Percentiles rank a stretch among this genome's conserved stretches.
phyloP scores from a whole-genome alignment of 2,113 vertebrate species.

The Microtus oregoni region DNA sequence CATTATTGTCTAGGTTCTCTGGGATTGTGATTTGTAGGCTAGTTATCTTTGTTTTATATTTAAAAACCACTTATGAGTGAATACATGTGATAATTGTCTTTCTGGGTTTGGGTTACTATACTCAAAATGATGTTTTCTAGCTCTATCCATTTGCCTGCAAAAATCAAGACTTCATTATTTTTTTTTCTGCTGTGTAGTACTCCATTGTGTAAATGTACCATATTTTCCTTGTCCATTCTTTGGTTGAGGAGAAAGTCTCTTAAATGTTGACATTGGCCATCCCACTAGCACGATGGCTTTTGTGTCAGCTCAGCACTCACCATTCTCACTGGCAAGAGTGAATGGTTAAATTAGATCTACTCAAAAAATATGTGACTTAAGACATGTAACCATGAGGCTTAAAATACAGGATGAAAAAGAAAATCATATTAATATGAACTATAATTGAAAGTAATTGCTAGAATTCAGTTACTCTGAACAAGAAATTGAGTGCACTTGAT shows the following conservation, averaged over 20 bases:
- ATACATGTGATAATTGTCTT: too few relatives aligned
- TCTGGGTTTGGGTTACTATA: too few relatives aligned
- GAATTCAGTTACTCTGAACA: background rate
- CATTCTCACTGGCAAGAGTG: background rate
- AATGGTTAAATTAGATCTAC: constrained; percentile 19
- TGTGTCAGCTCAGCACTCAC: background rate
- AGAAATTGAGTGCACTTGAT: background rate
- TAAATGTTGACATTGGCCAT: background rate
- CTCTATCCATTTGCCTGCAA: too few relatives aligned
- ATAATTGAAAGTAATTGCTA: background rate
- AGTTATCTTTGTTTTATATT: too few relatives aligned
- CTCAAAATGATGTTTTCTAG: too few relatives aligned
- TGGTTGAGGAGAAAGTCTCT: background rate
- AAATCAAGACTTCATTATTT: too few relatives aligned
- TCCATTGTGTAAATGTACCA: too few relatives aligned
- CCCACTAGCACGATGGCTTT: background rate
- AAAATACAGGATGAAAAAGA: constrained; percentile 23
- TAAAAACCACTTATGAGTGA: too few relatives aligned
- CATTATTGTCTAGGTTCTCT: too few relatives aligned
- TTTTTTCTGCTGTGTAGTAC: too few relatives aligned
- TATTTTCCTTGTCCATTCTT: too few relatives aligned
- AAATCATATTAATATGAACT: background rate
- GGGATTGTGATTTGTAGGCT: too few relatives aligned
- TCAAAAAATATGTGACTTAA: background rate
- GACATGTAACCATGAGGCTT: background rate